phyloP scores from a whole-genome alignment of 2,888 invertebrate genomes.

The Dasysyrphus albostriatus region DNA sequence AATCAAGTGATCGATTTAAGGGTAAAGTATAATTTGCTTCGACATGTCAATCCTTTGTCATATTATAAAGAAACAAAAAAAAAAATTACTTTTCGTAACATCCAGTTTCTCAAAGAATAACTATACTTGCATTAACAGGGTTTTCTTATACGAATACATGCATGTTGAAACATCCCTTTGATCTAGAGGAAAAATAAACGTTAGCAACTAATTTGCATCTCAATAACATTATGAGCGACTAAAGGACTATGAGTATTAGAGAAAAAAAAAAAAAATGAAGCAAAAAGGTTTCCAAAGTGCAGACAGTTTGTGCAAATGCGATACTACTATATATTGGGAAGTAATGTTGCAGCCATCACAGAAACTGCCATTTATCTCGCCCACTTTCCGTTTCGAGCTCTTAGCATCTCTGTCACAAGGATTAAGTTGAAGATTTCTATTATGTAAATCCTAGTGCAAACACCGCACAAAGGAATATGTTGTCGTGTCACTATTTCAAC shows the following conservation, averaged over 20 bases:
- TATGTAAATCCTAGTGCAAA: slow-evolving; percentile 62
- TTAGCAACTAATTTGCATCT: slow-evolving; percentile 68
- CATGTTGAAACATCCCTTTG: slow-evolving; percentile 5
- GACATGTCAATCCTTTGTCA: slow-evolving; percentile 20
- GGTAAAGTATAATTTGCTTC: slow-evolving; percentile 15
- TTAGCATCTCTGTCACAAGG: slow-evolving; percentile 24
- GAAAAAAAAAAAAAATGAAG: background rate
- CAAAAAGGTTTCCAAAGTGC: slow-evolving; percentile 35
- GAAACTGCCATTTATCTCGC: slow-evolving; percentile 60
- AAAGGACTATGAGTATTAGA: slow-evolving; percentile 42
- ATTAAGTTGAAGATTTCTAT: slow-evolving; percentile 51
- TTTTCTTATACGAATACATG: background rate
- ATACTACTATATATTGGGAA: slow-evolving; percentile 51
- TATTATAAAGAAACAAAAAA: background rate
- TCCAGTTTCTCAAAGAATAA: background rate
- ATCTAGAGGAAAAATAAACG: slow-evolving; percentile 6
- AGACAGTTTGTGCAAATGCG: slow-evolving; percentile 35
- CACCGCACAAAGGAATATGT: slow-evolving; percentile 59
- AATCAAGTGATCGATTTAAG: background rate
- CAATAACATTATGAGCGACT: slow-evolving; percentile 57
- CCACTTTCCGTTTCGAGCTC: slow-evolving; percentile 46
- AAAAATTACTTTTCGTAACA: background rate
- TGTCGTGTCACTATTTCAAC: slow-evolving; percentile 48
- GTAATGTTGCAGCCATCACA: slow-evolving; percentile 60
- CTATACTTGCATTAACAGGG: background rate